Evolutionary conservation across 2,888 invertebrate genomes (phyloP).

Genomic region (Neoscelio sp.): DNA sequence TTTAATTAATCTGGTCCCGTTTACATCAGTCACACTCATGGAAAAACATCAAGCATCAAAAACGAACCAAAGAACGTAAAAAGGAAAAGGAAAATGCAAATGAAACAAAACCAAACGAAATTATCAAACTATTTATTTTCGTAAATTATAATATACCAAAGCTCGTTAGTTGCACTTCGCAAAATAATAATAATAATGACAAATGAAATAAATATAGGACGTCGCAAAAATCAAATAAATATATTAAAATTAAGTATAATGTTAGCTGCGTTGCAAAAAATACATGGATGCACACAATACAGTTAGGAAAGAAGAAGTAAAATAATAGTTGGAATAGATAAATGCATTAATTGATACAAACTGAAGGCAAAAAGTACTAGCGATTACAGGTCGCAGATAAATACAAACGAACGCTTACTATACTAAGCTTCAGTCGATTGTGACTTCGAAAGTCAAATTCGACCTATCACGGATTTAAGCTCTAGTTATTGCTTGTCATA

Average conservation of each 20-base stretch:
- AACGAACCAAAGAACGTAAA: no score
- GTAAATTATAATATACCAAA: constrained; percentile 34
- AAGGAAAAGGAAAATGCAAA: constrained; percentile 9
- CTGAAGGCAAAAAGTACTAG: constrained; percentile 12
- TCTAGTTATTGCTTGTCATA: constrained; percentile 81
- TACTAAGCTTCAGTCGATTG: constrained; percentile 48
- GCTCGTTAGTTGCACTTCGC: constrained; percentile 37
- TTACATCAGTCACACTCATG: no score
- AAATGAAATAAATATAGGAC: constrained; percentile 35
- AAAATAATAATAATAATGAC: constrained; percentile 11
- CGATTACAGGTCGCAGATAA: constrained; percentile 26
- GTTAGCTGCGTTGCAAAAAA: constrained; percentile 22
- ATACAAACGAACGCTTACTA: constrained; percentile 36
- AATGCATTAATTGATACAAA: constrained; percentile 6
- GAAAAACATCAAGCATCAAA: no score
- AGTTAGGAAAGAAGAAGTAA: no score
- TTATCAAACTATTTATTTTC: constrained; percentile 41
- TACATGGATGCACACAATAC: no score
- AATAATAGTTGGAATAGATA: constrained; percentile 46
- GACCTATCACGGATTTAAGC: constrained; percentile 79
- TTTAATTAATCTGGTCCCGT: no score
- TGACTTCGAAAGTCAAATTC: constrained; percentile 61
- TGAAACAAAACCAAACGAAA: constrained; percentile 26
- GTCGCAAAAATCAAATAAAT: constrained; percentile 24
- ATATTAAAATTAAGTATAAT: constrained; percentile 15